Evolutionary conservation across 2,113 vertebrate genomes (phyloP).

Genomic region (Amphiprion ocellaris): DNA sequence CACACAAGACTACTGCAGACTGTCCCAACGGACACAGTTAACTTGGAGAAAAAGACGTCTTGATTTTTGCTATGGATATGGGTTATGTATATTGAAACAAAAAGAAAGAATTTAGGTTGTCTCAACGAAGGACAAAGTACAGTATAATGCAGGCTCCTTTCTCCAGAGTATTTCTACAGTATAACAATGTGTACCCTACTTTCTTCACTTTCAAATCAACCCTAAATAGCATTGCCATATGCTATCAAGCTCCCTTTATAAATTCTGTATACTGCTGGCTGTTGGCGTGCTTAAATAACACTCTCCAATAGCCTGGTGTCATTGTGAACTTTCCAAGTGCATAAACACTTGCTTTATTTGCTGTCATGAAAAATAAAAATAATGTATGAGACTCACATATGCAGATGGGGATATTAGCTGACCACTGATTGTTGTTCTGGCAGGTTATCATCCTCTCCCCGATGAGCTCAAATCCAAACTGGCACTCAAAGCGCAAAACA

Average conservation of each 20-base stretch:
- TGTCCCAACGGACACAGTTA: conserved; percentile 40
- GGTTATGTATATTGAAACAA: conserved; percentile 23
- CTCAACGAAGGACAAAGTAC: conserved; percentile 11
- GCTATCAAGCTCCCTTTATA: conserved; percentile 48
- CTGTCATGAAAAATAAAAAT: conserved; percentile 36
- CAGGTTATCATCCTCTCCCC: conserved; percentile 97
- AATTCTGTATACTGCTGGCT: conserved; percentile 24
- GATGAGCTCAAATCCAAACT: conserved; percentile 98
- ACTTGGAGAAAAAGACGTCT: conserved; percentile 17
- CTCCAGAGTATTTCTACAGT: not conserved
- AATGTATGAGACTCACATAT: conserved; percentile 92
- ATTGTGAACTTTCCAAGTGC: conserved; percentile 63
- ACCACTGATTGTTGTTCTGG: conserved; percentile 99
- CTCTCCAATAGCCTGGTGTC: conserved; percentile 50
- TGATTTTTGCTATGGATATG: conserved; percentile 41
- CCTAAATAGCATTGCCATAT: conserved; percentile 23
- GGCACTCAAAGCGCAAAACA: conserved; percentile 96
- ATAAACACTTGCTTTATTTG: conserved; percentile 67
- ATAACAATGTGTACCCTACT: not conserved
- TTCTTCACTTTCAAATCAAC: conserved; percentile 1
- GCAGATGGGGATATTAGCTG: conserved; percentile 99
- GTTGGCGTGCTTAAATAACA: conserved; percentile 58
- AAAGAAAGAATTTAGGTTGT: conserved; percentile 4
- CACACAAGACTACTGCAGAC: conserved; percentile 14
- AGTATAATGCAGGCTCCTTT: conserved; percentile 11